Percentiles rank a stretch among this genome's conserved stretches.
Evolutionary conservation across 1,140 invertebrate species (phyloP).

Genomic region (Halotydeus destructor): DNA sequence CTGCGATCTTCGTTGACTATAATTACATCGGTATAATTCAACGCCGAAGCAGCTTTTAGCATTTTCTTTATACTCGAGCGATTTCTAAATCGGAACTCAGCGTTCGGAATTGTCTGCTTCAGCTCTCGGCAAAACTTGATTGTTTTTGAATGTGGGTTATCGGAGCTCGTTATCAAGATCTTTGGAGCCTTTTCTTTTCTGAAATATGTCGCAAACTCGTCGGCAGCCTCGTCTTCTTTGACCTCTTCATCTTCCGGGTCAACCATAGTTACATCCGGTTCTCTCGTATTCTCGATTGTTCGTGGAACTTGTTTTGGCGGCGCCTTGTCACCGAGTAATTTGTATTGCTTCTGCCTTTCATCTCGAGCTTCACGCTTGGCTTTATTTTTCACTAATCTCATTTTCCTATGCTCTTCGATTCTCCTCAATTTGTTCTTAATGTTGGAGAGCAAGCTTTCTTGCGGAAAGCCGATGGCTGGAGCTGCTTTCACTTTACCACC

Average conservation of each 20-base stretch:
- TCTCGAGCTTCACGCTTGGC: conserved; percentile 1
- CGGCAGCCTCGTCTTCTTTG: conserved; percentile 46
- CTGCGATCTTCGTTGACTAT: conserved; percentile 81
- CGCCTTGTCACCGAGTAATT: not conserved
- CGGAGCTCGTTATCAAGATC: conserved; percentile 77
- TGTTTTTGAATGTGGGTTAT: conserved; percentile 73
- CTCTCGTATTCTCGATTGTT: conserved; percentile 75
- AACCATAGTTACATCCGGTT: conserved; percentile 75
- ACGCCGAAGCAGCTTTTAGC: conserved; percentile 49
- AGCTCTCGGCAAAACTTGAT: conserved; percentile 81
- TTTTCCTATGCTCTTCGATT: not conserved
- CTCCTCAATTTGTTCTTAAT: conserved; percentile 5
- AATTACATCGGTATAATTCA: conserved; percentile 68
- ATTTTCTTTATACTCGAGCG: conserved; percentile 81
- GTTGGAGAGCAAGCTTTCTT: not conserved
- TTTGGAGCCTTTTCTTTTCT: conserved; percentile 66
- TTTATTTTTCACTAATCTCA: conserved; percentile 1
- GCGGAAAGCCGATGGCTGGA: not conserved
- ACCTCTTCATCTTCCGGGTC: conserved; percentile 55
- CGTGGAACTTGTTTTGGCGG: conserved; percentile 52
- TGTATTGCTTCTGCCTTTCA: not conserved
- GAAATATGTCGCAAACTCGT: conserved; percentile 75
- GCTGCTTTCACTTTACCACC: no score
- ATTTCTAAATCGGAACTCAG: conserved; percentile 49
- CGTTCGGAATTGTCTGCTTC: conserved; percentile 72